Percentiles rank a stretch among this genome's conserved stretches.
Conservation (phyloP, 2,113 vertebrate species). For the Sorex araneus region DNA sequence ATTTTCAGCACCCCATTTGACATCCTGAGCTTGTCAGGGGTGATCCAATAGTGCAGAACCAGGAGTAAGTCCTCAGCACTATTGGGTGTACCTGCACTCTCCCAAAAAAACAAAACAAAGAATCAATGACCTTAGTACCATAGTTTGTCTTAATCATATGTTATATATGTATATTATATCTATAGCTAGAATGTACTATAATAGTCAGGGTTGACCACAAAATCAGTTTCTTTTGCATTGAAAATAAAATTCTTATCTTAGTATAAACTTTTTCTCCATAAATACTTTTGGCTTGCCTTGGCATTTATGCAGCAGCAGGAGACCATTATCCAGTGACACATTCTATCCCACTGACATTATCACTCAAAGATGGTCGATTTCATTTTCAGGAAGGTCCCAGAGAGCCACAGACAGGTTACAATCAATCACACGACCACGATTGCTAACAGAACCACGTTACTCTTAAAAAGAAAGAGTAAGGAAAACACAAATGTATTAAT, state of each 20-base stretch:
- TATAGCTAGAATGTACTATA: neutral
- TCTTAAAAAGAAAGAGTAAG: conserved; percentile 61
- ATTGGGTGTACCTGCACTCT: too few relatives aligned
- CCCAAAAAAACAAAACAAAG: neutral
- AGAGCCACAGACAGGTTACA: conserved; percentile 75
- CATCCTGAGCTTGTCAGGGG: too few relatives aligned
- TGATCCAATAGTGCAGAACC: too few relatives aligned
- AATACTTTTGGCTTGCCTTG: conserved; percentile 77
- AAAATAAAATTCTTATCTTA: conserved; percentile 68
- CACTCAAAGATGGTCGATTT: conserved; percentile 82
- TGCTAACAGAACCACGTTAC: conserved; percentile 24
- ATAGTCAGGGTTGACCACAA: neutral
- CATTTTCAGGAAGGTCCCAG: conserved; percentile 78
- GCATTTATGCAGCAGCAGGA: conserved; percentile 78
- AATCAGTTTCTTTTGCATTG: conserved; percentile 59
- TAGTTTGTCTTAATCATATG: neutral
- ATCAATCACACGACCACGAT: conserved; percentile 73
- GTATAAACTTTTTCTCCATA: conserved; percentile 61
- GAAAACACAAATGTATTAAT: conserved; percentile 20
- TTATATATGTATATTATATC: conserved; percentile 2
- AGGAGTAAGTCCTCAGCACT: too few relatives aligned
- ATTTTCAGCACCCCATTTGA: too few relatives aligned
- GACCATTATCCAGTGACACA: conserved; percentile 82
- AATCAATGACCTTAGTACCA: neutral
- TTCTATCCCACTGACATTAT: conserved; percentile 83